A percentile compares a stretch with the other conserved stretches of the same genome.
phyloP scores from a whole-genome alignment of 2,797 vertebrate species.

The Nyctibius grandis region DNA sequence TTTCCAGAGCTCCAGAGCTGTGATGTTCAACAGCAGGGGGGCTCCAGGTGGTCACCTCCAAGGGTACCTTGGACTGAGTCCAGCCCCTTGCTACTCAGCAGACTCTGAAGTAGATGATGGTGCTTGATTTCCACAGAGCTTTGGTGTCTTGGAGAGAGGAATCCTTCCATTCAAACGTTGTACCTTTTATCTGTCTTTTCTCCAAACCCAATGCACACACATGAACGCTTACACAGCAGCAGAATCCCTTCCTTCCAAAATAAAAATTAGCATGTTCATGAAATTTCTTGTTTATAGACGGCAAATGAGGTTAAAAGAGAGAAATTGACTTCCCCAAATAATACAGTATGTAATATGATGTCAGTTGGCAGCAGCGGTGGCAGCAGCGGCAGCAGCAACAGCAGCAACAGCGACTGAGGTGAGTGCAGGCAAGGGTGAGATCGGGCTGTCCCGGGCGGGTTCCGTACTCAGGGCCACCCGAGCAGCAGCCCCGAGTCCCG shows the following conservation, averaged over 20 bases:
- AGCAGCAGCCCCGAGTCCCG: too few relatives aligned
- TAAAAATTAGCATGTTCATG: neutral
- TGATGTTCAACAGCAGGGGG: neutral
- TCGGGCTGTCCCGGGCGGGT: too few relatives aligned
- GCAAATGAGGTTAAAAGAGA: neutral
- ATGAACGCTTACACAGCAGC: rapidly evolving
- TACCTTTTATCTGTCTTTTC: neutral
- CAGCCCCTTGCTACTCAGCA: neutral
- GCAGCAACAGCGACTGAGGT: too few relatives aligned
- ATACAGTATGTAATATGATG: neutral
- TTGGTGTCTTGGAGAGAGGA: neutral
- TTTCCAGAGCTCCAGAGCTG: neutral
- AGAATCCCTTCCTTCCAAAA: neutral
- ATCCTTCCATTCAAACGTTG: neutral
- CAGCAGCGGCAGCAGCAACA: too few relatives aligned
- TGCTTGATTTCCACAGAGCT: neutral
- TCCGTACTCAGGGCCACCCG: too few relatives aligned
- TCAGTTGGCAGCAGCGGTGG: too few relatives aligned
- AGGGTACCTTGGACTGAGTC: neutral
- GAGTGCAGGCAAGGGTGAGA: too few relatives aligned
- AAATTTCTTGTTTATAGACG: neutral
- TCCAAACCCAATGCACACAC: neutral
- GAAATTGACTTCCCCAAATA: neutral
- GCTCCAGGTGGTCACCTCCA: neutral
- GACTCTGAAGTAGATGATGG: neutral